Evolutionary conservation across 2,113 vertebrate genomes (phyloP), one percentile per base, ranked within the genome.

Genomic region (Leiothrix lutea): DNA sequence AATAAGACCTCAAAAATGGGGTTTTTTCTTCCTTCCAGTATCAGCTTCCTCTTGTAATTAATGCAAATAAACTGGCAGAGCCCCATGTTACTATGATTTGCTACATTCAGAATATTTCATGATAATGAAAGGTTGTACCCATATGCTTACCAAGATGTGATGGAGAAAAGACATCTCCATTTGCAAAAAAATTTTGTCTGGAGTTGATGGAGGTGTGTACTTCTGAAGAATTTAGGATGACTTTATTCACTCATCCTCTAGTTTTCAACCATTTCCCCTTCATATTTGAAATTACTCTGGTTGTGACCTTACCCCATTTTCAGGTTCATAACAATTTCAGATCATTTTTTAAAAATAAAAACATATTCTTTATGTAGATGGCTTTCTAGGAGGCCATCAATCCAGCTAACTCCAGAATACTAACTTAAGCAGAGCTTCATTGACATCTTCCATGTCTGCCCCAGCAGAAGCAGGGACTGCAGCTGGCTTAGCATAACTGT

Each of bases 171-270:
- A 28, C 5, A 61, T 14, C 6, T 60, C n/a, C 48, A 1, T 45
- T 64, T 67, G 35, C 3, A 11, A 60, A 75, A 58, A 14, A 29
- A n/a, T 31, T 90, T 88, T 92, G 31, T 6, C 22, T 80, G 8
- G 3, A 10, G 12, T 53, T 60, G n/a, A 35, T 0, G 8, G 26
- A 67, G 18, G 10, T 67, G 1, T 36, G 13, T 23, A n/a, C 2
- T 35, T 78, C 26, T 54, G 9, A 21, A 81, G 13, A 81, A 17
- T 7, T 58, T 38, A n/a, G n/a, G n/a, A n/a, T 33, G 8, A 53
- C 44, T 61, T 89, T 67, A 51, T 78, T 89, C 17, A 29, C 24
- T 51, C 3, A 0, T 42, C 20, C n/a, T 79, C 56, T 51, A 64
- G n/a, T 51, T 79, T 47, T 86, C 21, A 48, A 4, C 19, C 6